These are phyloP conservation scores for Ctenodactylus gundi DNA, from an alignment of 2,113 vertebrate species.

Conservation along the genomic window DNA sequence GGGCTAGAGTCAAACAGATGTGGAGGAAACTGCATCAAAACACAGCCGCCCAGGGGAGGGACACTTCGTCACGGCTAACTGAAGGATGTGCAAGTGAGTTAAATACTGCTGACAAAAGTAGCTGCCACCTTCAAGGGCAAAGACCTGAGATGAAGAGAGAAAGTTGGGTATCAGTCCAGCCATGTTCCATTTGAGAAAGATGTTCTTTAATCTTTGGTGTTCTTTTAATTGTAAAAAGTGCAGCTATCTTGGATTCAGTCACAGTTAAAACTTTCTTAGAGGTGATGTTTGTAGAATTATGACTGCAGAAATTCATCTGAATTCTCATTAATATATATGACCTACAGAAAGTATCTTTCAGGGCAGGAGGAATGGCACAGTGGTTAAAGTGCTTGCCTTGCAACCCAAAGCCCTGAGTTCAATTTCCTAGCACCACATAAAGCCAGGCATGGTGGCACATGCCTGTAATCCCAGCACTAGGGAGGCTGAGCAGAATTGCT, in stretches of 20 bases:
- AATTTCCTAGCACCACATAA: no score
- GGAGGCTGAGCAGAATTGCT: no score
- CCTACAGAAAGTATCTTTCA: neutral
- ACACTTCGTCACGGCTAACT: neutral
- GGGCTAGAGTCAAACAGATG: neutral
- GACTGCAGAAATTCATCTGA: neutral
- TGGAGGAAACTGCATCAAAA: neutral
- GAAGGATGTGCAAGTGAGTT: neutral
- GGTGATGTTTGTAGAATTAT: neutral
- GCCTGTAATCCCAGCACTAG: no score
- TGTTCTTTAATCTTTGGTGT: neutral
- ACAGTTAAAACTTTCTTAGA: neutral
- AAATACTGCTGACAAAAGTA: neutral
- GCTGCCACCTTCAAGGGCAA: neutral
- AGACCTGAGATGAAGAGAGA: neutral
- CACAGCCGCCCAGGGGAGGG: neutral
- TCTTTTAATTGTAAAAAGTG: neutral
- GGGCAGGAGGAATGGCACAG: no score
- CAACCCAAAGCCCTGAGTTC: no score
- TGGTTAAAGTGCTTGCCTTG: no score
- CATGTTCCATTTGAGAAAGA: neutral
- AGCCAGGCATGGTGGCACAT: no score
- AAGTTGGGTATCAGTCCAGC: neutral
- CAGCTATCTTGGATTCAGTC: neutral
- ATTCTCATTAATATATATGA: neutral